These are phyloP conservation scores for Camponotus floridanus DNA, from an alignment of 1,140 invertebrate genomes.

Conservation along the genomic window DNA sequence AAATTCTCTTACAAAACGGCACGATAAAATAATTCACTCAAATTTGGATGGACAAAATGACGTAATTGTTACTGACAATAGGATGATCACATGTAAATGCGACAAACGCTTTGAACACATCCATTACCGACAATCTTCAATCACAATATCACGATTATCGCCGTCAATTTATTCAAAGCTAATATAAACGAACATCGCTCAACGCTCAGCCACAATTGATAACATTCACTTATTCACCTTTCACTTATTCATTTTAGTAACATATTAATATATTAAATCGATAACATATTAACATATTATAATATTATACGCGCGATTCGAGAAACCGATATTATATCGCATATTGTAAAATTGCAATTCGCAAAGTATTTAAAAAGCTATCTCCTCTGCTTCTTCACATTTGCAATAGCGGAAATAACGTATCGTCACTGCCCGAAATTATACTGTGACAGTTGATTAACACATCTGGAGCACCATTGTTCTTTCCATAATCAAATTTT, in stretches of 20 bases:
- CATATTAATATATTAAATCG: conserved; percentile 31
- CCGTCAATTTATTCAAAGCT: conserved; percentile 29
- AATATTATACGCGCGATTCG: background rate
- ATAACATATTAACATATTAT: conserved; percentile 33
- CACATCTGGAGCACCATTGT: background rate
- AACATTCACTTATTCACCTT: conserved; percentile 2
- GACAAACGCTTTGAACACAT: conserved; percentile 34
- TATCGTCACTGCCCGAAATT: conserved; percentile 22
- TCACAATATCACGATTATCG: conserved; percentile 51
- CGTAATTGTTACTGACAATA: conserved; percentile 34
- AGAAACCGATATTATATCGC: conserved; percentile 6
- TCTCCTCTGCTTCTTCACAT: background rate
- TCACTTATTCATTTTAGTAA: background rate
- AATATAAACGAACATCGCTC: conserved; percentile 35
- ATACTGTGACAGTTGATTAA: conserved; percentile 39
- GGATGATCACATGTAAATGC: conserved; percentile 34
- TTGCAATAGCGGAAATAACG: conserved; percentile 47
- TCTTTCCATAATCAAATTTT: background rate
- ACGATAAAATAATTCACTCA: background rate
- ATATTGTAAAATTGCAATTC: conserved; percentile 16
- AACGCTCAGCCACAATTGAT: background rate
- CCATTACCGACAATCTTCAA: conserved; percentile 38
- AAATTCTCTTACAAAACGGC: conserved; percentile 18
- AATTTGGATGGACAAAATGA: conserved; percentile 15
- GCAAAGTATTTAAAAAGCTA: background rate